A percentile compares a stretch with the other conserved stretches of the same genome.
Conservation (phyloP, 1,140 invertebrate genomes). For the Drosophila prosaltans region DNA sequence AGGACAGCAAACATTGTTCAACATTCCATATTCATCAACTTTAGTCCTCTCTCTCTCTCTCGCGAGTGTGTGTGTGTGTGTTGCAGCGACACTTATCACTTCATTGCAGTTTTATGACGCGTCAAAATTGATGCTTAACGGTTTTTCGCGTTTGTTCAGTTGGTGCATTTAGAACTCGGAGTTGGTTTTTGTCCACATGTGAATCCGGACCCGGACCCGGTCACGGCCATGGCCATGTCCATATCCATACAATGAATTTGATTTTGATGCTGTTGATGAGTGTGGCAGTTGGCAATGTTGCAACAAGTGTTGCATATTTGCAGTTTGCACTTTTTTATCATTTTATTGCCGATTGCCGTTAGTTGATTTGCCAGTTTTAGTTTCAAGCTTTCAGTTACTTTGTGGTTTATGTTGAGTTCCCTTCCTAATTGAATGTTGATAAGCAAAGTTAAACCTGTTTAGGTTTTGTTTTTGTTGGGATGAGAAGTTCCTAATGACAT, state of each 20-base stretch:
- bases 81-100: slow-evolving; percentile 75
- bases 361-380: background rate
- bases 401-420: slow-evolving; percentile 11
- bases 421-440: slow-evolving; percentile 24
- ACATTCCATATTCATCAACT: slow-evolving; percentile 70
- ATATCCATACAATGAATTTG: slow-evolving; percentile 70
- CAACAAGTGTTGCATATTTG: slow-evolving; percentile 64
- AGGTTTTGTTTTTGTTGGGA: too few species aligned
- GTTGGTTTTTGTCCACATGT: background rate
- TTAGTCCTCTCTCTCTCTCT: slow-evolving; percentile 20
- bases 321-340: slow-evolving; percentile 32
- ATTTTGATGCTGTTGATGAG: slow-evolving; percentile 54
- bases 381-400: background rate
- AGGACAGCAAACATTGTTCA: slow-evolving; percentile 12
- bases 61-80: slow-evolving; percentile 8
- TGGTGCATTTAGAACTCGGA: slow-evolving; percentile 69
- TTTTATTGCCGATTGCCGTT: background rate
- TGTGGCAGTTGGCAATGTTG: slow-evolving; percentile 4
- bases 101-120: slow-evolving; percentile 82
- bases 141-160: slow-evolving; percentile 68
- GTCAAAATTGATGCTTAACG: slow-evolving; percentile 82
- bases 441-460: background rate
- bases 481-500: too few species aligned
- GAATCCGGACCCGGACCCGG: slow-evolving; percentile 20
- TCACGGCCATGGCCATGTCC: slow-evolving; percentile 57